These are phyloP conservation scores for Dasysyrphus albostriatus DNA, from an alignment of 2,888 invertebrate species.

Conservation along the genomic window DNA sequence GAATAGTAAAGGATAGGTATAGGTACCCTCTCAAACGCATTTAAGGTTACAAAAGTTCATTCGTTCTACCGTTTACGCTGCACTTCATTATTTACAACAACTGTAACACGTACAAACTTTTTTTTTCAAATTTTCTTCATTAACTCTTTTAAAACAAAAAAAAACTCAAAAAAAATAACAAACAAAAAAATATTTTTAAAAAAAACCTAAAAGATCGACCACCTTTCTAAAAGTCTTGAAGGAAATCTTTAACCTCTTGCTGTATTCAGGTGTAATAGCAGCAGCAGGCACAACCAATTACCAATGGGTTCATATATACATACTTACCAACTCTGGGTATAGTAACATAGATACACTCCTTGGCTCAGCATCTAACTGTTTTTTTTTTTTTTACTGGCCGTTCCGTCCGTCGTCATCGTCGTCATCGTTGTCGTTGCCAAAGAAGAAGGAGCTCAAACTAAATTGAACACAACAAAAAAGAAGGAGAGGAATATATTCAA, in stretches of 20 bases:
- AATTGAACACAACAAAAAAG: conserved; percentile 28
- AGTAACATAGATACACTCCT: conserved; percentile 4
- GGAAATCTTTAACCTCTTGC: conserved; percentile 71
- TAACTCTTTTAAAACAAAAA: conserved; percentile 46
- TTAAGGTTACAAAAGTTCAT: conserved; percentile 44
- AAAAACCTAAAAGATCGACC: conserved; percentile 15
- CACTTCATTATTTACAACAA: conserved; percentile 63
- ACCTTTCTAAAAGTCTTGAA: conserved; percentile 61
- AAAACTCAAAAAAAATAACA: conserved; percentile 8
- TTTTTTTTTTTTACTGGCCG: conserved; percentile 19
- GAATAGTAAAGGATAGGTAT: not conserved
- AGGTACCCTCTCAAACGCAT: conserved; percentile 18
- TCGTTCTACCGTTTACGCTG: conserved; percentile 29
- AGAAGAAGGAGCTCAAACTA: conserved; percentile 23
- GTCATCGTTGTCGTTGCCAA: not conserved
- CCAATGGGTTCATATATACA: conserved; percentile 50
- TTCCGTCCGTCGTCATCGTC: not conserved
- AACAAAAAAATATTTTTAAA: not conserved
- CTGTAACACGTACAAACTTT: conserved; percentile 58
- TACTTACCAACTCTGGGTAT: not conserved
- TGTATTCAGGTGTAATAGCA: conserved; percentile 71
- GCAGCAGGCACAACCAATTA: conserved; percentile 70
- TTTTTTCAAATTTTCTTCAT: conserved; percentile 52
- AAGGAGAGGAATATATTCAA: not conserved
- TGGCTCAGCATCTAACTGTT: conserved; percentile 68